phyloP scores from a whole-genome alignment of 1,140 invertebrate species.

The Penaeus chinensis region DNA sequence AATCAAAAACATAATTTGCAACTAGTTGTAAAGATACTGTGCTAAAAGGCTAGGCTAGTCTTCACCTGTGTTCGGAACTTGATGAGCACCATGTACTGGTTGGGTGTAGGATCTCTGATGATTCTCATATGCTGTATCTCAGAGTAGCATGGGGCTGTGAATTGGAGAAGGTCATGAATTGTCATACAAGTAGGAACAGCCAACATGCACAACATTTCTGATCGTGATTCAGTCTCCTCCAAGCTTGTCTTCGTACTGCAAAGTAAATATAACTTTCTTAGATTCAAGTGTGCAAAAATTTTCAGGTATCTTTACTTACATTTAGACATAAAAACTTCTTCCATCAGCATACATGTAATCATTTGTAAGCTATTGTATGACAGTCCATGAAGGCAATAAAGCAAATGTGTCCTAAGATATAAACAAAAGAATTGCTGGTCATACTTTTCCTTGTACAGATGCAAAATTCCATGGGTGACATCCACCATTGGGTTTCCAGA shows the following conservation, averaged over 20 bases:
- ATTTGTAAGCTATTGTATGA: background rate
- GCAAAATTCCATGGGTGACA: constrained; percentile 94
- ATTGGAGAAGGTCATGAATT: constrained; percentile 93
- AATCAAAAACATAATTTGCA: constrained; percentile 46
- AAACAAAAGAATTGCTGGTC: constrained; percentile 55
- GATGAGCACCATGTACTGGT: constrained; percentile 97
- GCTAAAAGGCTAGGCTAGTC: constrained; percentile 47
- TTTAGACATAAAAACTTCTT: constrained; percentile 20
- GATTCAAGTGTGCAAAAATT: constrained; percentile 57
- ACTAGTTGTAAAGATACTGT: background rate
- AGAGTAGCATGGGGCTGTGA: constrained; percentile 91
- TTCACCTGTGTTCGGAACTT: constrained; percentile 80
- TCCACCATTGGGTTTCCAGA: constrained; percentile 98
- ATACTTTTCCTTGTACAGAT: constrained; percentile 96
- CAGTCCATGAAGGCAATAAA: constrained; percentile 16
- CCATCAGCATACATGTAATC: constrained; percentile 16
- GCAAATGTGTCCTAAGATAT: background rate
- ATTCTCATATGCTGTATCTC: constrained; percentile 93
- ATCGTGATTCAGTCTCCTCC: constrained; percentile 72
- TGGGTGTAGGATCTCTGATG: constrained; percentile 84
- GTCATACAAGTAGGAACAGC: constrained; percentile 93
- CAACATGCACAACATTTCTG: constrained; percentile 90
- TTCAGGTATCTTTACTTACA: constrained; percentile 32
- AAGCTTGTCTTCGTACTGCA: constrained; percentile 65
- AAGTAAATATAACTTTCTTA: background rate